Evolutionary conservation across 1,140 invertebrate species (phyloP), one percentile per base, ranked within the genome.

Genomic region (Temnothorax longispinosus): DNA sequence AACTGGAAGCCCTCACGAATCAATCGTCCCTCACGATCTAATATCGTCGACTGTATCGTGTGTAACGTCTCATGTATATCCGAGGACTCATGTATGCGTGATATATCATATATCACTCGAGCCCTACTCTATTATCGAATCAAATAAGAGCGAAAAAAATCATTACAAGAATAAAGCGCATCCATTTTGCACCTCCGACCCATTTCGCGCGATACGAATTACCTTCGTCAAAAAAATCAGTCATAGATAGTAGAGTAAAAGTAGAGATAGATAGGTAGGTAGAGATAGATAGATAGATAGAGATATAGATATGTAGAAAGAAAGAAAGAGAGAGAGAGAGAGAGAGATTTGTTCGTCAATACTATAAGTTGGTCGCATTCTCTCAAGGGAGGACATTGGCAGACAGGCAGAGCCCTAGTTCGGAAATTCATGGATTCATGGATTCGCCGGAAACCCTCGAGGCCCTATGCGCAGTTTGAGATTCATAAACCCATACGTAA

Each of bases 101-200:
- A 38, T 10, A 67, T 85, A 85, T 77, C 47, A 32, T 67, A 78
- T 50, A 38, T 89, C 52, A 76, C 44, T 82, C 44, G 50, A 44
- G 18, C 87, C 56, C 77, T 78, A 56, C 47, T 52, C 62, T 60
- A 80, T 81, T 71, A 82, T 72, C 64, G 21, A 54, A 72, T 60
- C 32, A 41, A 78, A 35, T 65, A 76, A 38, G 32, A 81, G n/a
- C 41, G 86, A 50, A 80, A 64, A 84, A 60, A 50, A 50, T 82
- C 13, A 21, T 50, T 38, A 44, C 69, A 80, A 72, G 15, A 77
- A 75, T 85, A 65, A 52, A 72, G 60, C 71, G 78, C 76, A 56
- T 84, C 60, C 62, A 84, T 60, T 72, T 92, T 87, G 93, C 91
- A 94, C 93, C 94, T 94, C 92, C 93, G 93, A 93, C 94, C 94